Percentiles rank a stretch among this genome's conserved stretches.
Evolutionary conservation across 2,113 vertebrate species (phyloP).

Genomic region (Scalopus aquaticus): DNA sequence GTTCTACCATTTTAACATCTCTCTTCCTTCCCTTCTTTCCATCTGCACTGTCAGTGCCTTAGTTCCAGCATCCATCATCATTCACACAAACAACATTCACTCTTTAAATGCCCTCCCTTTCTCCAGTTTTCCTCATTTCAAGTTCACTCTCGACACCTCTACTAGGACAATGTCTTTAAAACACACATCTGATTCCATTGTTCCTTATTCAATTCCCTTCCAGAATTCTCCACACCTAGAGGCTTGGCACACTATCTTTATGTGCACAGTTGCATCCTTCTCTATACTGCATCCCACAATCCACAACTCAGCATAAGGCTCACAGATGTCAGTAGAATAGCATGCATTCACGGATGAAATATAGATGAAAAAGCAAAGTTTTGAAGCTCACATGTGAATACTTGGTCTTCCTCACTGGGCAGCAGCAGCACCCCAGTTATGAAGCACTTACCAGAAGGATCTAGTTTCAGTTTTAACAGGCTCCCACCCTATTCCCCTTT

Average conservation of each 20-base stretch:
- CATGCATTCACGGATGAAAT: neutral
- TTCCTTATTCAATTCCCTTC: neutral
- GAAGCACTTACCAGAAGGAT: neutral
- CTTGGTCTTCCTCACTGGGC: neutral
- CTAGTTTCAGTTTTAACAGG: neutral
- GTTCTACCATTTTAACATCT: neutral
- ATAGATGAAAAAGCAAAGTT: neutral
- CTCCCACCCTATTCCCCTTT: neutral
- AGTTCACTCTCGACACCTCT: neutral
- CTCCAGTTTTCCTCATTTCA: neutral
- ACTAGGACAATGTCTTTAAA: neutral
- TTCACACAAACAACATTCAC: neutral
- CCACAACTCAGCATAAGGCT: neutral
- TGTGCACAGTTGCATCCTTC: neutral
- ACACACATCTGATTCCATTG: neutral
- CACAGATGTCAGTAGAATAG: neutral
- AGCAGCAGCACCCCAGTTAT: neutral
- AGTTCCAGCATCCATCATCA: neutral
- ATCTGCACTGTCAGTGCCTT: neutral
- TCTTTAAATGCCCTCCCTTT: neutral
- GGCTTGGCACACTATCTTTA: neutral
- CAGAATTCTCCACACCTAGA: neutral
- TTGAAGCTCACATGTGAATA: neutral
- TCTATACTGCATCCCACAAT: neutral
- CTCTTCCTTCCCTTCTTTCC: neutral